Evolutionary conservation across 2,888 invertebrate genomes (phyloP).

Genomic region (Drosophila koepferae): DNA sequence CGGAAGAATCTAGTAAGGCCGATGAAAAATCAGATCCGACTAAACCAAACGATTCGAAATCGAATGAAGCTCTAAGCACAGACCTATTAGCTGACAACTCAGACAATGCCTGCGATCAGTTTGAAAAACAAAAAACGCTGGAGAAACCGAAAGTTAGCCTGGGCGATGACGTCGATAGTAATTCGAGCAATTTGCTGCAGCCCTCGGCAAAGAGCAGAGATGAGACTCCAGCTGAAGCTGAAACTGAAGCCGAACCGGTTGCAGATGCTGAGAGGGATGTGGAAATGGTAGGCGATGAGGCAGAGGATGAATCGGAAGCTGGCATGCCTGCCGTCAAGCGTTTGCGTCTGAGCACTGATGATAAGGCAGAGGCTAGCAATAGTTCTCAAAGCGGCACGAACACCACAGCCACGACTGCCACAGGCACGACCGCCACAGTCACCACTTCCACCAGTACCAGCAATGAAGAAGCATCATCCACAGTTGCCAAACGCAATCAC

Average conservation of each 20-base stretch:
- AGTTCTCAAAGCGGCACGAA: constrained; percentile 15
- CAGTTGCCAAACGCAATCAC: constrained; percentile 43
- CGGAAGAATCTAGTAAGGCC: constrained; percentile 11
- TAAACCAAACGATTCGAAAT: neutral
- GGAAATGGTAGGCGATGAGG: constrained; percentile 22
- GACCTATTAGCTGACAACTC: constrained; percentile 75
- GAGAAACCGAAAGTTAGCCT: constrained; percentile 36
- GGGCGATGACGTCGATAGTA: constrained; percentile 73
- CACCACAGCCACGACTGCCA: neutral
- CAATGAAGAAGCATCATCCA: constrained; percentile 6
- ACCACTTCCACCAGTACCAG: neutral
- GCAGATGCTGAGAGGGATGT: constrained; percentile 15
- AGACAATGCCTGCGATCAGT: constrained; percentile 83
- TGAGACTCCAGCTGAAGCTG: constrained; percentile 22
- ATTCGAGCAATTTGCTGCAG: constrained; percentile 79
- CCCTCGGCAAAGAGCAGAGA: constrained; percentile 61
- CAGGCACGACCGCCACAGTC: neutral
- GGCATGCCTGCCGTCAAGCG: constrained; percentile 42
- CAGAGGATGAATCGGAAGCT: constrained; percentile 25
- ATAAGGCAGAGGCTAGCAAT: constrained; percentile 39
- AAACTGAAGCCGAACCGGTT: constrained; percentile 13
- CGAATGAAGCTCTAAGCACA: constrained; percentile 6
- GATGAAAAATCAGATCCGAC: neutral
- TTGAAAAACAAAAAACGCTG: constrained; percentile 57
- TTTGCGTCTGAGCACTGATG: constrained; percentile 50